Percentiles rank a stretch among this genome's conserved stretches.
These are phyloP conservation scores for Germaria angustata DNA, from an alignment of 2,888 invertebrate genomes.

Conservation along the genomic window DNA sequence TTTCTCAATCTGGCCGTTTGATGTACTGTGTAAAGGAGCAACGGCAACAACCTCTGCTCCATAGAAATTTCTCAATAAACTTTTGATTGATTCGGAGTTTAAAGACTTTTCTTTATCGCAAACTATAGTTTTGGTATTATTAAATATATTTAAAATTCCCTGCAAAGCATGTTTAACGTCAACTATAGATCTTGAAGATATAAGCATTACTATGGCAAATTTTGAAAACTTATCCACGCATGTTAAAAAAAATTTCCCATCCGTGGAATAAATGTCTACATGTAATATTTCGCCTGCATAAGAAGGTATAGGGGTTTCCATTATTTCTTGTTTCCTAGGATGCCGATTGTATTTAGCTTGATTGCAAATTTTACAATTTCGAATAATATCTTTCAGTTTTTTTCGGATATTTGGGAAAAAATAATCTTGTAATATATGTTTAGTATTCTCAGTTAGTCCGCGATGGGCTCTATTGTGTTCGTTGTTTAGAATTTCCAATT, in stretches of 20 bases:
- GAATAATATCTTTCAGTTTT: neutral
- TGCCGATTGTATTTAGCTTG: too few species aligned
- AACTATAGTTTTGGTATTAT: too few species aligned
- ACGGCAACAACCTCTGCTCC: neutral
- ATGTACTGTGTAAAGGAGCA: neutral
- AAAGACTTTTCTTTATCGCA: too few species aligned
- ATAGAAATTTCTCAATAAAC: neutral
- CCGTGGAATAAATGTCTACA: too few species aligned
- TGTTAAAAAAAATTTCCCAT: too few species aligned
- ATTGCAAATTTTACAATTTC: neutral
- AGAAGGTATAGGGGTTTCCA: neutral
- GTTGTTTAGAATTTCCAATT: constrained; percentile 2
- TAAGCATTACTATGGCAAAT: too few species aligned
- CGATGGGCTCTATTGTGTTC: neutral
- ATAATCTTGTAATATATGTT: too few species aligned
- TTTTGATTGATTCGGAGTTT: too few species aligned
- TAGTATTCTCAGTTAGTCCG: neutral
- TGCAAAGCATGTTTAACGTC: too few species aligned
- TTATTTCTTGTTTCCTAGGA: neutral
- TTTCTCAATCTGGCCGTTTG: neutral
- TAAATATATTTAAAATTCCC: neutral
- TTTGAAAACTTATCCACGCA: too few species aligned
- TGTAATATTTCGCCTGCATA: too few species aligned
- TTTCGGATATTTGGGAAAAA: neutral
- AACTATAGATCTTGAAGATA: neutral